Percentiles rank a stretch among this genome's conserved stretches.
phyloP scores from a whole-genome alignment of 2,797 vertebrate genomes.

The Gorsachius magnificus region DNA sequence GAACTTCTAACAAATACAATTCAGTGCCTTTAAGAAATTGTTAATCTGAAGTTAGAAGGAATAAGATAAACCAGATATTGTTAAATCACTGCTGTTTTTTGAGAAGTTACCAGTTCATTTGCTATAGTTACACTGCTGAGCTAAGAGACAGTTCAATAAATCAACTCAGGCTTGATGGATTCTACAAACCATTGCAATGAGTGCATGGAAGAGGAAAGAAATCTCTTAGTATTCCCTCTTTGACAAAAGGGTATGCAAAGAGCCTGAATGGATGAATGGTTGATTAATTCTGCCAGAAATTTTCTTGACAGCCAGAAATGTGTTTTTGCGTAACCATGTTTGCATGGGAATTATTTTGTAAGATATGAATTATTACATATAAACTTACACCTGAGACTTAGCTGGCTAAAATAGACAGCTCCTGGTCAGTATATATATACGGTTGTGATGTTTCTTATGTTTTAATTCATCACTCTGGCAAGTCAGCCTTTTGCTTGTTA shows the following conservation, averaged over 20 bases:
- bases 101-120: constrained; percentile 98
- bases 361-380: constrained; percentile 91
- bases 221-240: constrained; percentile 94
- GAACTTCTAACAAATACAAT: not conserved
- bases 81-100: constrained; percentile 81
- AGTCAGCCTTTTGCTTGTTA: constrained; percentile 52
- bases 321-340: constrained; percentile 94
- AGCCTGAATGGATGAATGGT: constrained; percentile 99
- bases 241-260: constrained; percentile 99
- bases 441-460: constrained; percentile 43
- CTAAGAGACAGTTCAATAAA: constrained; percentile 99
- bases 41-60: constrained; percentile 71
- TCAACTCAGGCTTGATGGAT: constrained; percentile 99
- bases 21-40: constrained; percentile 49
- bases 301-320: constrained; percentile 99
- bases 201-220: constrained; percentile 90
- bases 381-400: constrained; percentile 92
- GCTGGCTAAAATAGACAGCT: constrained; percentile 76
- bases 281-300: constrained; percentile 99
- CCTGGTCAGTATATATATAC: constrained; percentile 57
- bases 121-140: constrained; percentile 99
- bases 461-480: constrained; percentile 46
- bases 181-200: constrained; percentile 95
- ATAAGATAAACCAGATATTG: constrained; percentile 77
- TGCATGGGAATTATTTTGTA: constrained; percentile 90